Base-by-base conservation (phyloP, 2,113 vertebrate genomes). In the Axis porcinus region DNA sequence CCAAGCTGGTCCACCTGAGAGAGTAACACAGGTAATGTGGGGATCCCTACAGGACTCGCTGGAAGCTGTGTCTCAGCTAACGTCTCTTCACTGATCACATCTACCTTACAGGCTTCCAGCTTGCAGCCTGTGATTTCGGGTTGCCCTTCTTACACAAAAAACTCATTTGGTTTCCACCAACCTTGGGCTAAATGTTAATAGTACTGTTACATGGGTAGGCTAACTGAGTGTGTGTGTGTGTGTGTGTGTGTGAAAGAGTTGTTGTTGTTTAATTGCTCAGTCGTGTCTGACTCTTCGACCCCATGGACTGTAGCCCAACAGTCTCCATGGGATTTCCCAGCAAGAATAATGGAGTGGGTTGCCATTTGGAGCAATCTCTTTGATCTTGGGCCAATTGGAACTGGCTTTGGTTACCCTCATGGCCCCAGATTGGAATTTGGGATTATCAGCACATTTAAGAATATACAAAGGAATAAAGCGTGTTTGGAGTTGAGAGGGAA, bases 341-440 rank as follows among this genome's bases (percentile, higher is more conserved):
- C 70, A 76, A 76, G 40, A 43, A 76, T 76, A 43, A 23, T 76
- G 70, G 40, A 76, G 13, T 43, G 40, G 23, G 40, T 76, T 7
- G 6, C 40, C 70, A 76, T 76, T 43, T 76, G 70, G 40, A 76
- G 23, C 70, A 43, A 28, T 57, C 33, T 27, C 36, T 94, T 87
- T 90, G 79, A 93, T 76, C 33, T 74, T 89, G 81, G 28, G 52
- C 47, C 93, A 95, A 7, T 33, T 45, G 14, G n/a, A 76, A 93
- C 50, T 23, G 12, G 28, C 33, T 83, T 74, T 88, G 25, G 8
- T 93, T 91, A 47, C 55, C 19, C 52, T 89, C 60, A n/a, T 89
- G 45, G 88, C 79, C 27, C 36, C 19, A 40, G 70, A 62, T 88
- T 67, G 85, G 57, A 89, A 93, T 82, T 89, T 28, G 70, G 36